Evolutionary conservation across 2,113 vertebrate species (phyloP), one percentile per base, ranked within the genome.

Genomic region (Phylloscopus whistleri): DNA sequence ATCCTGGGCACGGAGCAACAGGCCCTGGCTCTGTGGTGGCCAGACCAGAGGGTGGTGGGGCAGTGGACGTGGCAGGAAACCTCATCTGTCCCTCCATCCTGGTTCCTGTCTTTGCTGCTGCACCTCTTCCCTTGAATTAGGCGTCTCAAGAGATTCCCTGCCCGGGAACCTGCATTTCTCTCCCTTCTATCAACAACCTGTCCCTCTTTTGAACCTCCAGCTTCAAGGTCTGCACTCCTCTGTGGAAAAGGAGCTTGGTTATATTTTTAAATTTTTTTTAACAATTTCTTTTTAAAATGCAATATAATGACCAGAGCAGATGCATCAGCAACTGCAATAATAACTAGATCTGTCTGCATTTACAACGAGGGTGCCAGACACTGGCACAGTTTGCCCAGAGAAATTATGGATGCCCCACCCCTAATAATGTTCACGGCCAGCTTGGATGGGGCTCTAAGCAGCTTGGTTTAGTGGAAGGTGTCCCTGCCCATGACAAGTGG

Each of bases 1-100:
- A 60, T 22, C 77, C 69, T 1, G 22, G 15, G 33, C 23, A 33
- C 0, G 0, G 20, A 39, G 17, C 1, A 2, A 28, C 30, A 49
- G 20, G 7, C 51, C 8, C 41, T 39, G n/a, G 41, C 51, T 74
- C 46, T 62, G 11, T 2, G 3, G 43, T 18, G 64, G 8, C 31
- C 59, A 58, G 46, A n/a, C 24, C 41, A 63, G 24, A 60, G 46
- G 17, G 20, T 43, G 51, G 30, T 11, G 15, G 31, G 28, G 17
- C 28, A 56, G n/a, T 10, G n/a, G 48, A 49, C 31, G 11, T 0
- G 0, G 23, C 43, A 59, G 43, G 23, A 66, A 87, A 11, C 9
- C 31, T 33, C 49, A 56, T 37, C 35, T 53, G 46, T 74, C 55
- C 8, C 13, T 41, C 41, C 15, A 27, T 16, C 9, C 26, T 3